These are phyloP conservation scores for Dryadula phaetusa DNA, from an alignment of 2,888 invertebrate genomes.

Conservation along the genomic window DNA sequence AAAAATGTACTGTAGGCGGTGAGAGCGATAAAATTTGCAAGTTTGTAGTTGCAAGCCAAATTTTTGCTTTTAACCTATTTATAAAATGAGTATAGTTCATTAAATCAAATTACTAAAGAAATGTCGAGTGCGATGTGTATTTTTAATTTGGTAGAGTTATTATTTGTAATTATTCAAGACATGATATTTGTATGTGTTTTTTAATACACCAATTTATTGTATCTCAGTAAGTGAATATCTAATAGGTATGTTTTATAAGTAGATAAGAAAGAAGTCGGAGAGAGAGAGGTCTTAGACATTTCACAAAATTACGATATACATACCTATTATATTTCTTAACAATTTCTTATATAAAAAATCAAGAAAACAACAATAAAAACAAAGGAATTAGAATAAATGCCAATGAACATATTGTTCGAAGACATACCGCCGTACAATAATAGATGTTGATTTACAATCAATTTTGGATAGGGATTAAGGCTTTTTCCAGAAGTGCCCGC, in stretches of 20 bases:
- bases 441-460: constrained; percentile 16
- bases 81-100: not conserved
- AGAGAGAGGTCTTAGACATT: too few species aligned
- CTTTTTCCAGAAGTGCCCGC: not conserved
- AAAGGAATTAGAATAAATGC: not conserved
- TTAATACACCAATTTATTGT: too few species aligned
- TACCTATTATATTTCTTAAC: too few species aligned
- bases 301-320: too few species aligned
- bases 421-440: not conserved
- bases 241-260: too few species aligned
- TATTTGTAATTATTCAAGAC: too few species aligned
- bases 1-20: constrained; percentile 1
- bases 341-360: too few species aligned
- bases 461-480: constrained; percentile 5
- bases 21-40: constrained; percentile 4
- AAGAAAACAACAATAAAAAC: not conserved
- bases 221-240: too few species aligned
- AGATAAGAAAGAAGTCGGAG: too few species aligned
- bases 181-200: too few species aligned
- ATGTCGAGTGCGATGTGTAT: not conserved
- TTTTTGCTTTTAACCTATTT: not conserved
- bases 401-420: not conserved
- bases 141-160: not conserved
- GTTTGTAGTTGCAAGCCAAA: constrained; percentile 8
- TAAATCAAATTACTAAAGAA: constrained; percentile 2